Percentiles rank a stretch among this genome's conserved stretches.
phyloP scores from a whole-genome alignment of 35 echinoderm and acorn worm species.

The Strongylocentrotus purpuratus region DNA sequence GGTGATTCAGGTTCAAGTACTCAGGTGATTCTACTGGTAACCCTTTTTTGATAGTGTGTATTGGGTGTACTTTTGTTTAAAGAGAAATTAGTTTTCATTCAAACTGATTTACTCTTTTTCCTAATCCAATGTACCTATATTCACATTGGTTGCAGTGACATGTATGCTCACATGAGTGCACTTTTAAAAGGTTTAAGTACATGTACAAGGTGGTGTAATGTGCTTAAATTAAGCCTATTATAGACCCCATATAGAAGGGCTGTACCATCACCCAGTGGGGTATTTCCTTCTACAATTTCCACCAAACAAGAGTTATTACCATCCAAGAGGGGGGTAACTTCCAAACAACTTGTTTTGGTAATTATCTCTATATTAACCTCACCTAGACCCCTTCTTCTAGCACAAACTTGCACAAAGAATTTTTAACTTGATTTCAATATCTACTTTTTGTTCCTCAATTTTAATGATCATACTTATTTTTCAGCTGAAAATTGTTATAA shows the following conservation, averaged over 20 bases:
- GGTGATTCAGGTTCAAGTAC: too few relatives aligned
- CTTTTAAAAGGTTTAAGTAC: neutral
- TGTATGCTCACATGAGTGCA: neutral
- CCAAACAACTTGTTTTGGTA: conserved; percentile 7
- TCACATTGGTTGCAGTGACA: neutral
- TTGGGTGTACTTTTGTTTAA: too few relatives aligned
- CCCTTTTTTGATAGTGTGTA: too few relatives aligned
- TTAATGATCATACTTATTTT: too few relatives aligned
- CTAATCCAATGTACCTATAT: neutral
- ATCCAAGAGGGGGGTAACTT: neutral
- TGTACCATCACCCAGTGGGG: neutral
- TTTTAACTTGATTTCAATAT: too few relatives aligned
- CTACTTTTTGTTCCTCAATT: too few relatives aligned
- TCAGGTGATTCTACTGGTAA: too few relatives aligned
- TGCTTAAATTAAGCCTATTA: neutral
- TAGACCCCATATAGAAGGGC: neutral
- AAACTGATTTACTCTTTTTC: too few relatives aligned
- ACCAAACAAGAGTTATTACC: neutral
- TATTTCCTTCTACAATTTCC: neutral
- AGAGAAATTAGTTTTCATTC: too few relatives aligned
- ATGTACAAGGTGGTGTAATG: neutral
- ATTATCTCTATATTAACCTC: neutral
- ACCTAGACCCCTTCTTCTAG: neutral
- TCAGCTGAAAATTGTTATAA: too few relatives aligned
- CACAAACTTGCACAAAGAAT: neutral